phyloP scores from a whole-genome alignment of 2,888 invertebrate genomes.

The Hemaris fuciformis region DNA sequence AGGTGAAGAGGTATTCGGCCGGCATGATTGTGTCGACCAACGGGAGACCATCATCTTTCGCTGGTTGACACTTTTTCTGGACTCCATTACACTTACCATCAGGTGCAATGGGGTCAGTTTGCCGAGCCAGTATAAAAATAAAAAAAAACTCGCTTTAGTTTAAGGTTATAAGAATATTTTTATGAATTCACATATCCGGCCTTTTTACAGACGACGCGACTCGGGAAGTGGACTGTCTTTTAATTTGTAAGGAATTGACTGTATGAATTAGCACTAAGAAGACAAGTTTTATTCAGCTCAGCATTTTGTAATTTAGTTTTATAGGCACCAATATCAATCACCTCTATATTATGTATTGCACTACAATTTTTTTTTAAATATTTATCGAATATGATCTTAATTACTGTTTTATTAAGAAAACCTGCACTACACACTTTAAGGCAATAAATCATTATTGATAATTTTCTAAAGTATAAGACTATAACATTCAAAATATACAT shows the following conservation, averaged over 20 bases:
- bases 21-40: no score
- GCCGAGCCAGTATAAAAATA: no score
- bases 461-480: no score
- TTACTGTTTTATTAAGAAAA: neutral
- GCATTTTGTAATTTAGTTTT: neutral
- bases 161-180: neutral
- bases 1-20: no score
- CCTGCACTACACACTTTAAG: no score
- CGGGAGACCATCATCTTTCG: no score
- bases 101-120: no score
- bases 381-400: neutral
- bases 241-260: neutral
- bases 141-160: no score
- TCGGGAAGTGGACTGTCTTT: neutral
- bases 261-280: neutral
- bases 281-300: neutral
- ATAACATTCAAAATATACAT: no score
- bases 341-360: neutral
- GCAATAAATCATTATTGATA: no score
- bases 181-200: neutral
- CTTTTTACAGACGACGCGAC: neutral
- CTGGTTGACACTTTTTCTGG: no score
- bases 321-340: neutral
- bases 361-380: neutral
- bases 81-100: no score